These are phyloP conservation scores for Pteropus alecto DNA, from an alignment of 2,113 vertebrate genomes.

Conservation along the genomic window DNA sequence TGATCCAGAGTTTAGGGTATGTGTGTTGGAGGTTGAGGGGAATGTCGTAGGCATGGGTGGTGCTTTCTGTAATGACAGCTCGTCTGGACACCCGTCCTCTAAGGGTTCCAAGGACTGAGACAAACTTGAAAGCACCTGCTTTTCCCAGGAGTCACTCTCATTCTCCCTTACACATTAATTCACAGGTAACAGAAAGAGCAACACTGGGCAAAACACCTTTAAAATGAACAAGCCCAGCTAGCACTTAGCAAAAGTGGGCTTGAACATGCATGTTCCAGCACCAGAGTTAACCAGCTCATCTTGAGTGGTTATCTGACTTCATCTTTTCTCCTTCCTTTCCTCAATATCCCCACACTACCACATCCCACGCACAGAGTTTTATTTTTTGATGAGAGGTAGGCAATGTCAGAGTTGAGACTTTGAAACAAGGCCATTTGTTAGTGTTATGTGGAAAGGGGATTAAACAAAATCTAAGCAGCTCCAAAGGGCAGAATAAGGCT, in stretches of 20 bases:
- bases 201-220: background rate
- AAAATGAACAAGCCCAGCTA: background rate
- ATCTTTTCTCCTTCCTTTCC: background rate
- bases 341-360: background rate
- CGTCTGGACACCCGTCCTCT: background rate
- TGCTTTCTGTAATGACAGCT: background rate
- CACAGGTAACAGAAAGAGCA: background rate
- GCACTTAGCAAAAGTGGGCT: background rate
- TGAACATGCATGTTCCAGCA: background rate
- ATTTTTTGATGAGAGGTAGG: background rate
- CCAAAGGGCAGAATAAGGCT: background rate
- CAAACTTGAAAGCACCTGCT: background rate
- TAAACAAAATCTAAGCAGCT: background rate
- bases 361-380: background rate
- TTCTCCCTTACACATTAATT: background rate
- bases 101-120: background rate
- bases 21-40: too few relatives aligned
- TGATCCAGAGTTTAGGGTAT: background rate
- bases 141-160: background rate
- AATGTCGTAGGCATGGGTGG: fast-evolving
- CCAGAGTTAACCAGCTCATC: background rate
- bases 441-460: background rate
- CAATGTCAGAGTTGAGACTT: background rate
- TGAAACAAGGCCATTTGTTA: background rate
- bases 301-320: background rate